Evolutionary conservation across 2,888 invertebrate genomes (phyloP), one percentile per base, ranked within the genome.

Genomic region (Chymomyza fuscimana): DNA sequence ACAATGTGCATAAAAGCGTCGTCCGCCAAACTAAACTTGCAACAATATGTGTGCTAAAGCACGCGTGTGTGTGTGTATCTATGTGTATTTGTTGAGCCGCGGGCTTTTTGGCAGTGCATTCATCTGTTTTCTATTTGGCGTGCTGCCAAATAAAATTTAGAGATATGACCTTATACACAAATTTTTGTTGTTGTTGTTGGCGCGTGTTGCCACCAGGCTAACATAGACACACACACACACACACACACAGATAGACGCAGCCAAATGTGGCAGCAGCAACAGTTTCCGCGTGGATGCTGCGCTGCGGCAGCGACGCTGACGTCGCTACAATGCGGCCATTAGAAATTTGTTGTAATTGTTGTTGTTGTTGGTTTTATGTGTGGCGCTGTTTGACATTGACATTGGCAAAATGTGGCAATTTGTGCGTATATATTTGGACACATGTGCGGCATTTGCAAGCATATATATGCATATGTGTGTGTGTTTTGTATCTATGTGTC

Each of bases 111-210:
- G 79, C 69, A 75, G 62, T 80, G 80, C 82, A 79, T 76, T 77
- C 84, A 83, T 81, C 81, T 79, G 81, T 81, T 80, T 77, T 77
- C 76, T 80, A 70, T 86, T 88, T 86, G 85, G 85, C 85, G 80
- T 79, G 82, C 82, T 79, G 86, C 85, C 85, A 86, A 86, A 86
- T 79, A 81, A 83, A 87, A 77, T 87, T 85, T 82, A 82, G 81
- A 77, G 83, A 85, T 80, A 82, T 87, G 87, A 84, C 83, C 83
- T 84, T 84, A 9, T 6, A 85, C 74, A 72, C 80, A 79, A 64
- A 40, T 19, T 19, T 1, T 25, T 25, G 25, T 25, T 25, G 25
- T 7, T 32, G 32, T 29, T 67, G 7, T 54, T 54, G 54, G 54
- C 54, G 54, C 19, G 54, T 54, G 54, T 54, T 54, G 54, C 16